phyloP scores from a whole-genome alignment of 2,888 invertebrate species.

The Nomada ferruginata region DNA sequence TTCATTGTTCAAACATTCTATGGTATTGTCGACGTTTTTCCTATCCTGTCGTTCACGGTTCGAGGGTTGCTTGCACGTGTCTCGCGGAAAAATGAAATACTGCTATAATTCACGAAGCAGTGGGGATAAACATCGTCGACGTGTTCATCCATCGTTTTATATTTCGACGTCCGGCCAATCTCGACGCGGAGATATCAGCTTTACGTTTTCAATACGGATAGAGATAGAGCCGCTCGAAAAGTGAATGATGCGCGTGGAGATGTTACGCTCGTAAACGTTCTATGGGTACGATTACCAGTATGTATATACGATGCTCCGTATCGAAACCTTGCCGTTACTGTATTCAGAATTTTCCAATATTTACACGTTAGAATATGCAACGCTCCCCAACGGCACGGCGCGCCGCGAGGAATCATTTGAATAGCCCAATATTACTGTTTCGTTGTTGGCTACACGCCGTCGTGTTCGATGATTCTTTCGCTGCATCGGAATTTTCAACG shows the following conservation, averaged over 20 bases:
- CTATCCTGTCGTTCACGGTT: constrained; percentile 4
- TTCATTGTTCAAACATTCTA: not conserved
- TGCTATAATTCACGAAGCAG: constrained; percentile 6
- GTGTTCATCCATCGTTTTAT: not conserved
- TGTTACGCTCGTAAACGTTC: constrained; percentile 52
- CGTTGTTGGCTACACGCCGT: constrained; percentile 23
- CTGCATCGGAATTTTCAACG: constrained; percentile 1
- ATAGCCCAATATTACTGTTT: constrained; percentile 62
- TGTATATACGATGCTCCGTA: not conserved
- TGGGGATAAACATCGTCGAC: not conserved
- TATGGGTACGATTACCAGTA: constrained; percentile 47
- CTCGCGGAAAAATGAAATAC: not conserved
- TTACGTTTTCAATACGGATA: constrained; percentile 28
- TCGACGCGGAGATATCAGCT: constrained; percentile 1
- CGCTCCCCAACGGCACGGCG: constrained; percentile 41
- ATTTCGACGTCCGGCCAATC: constrained; percentile 1
- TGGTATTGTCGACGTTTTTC: not conserved
- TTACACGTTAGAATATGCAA: constrained; percentile 65
- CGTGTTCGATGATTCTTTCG: constrained; percentile 40
- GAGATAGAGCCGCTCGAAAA: constrained; percentile 28
- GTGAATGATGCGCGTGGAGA: constrained; percentile 55
- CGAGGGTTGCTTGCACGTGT: not conserved
- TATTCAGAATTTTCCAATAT: constrained; percentile 66
- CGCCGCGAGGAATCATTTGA: constrained; percentile 62
- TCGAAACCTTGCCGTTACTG: constrained; percentile 25